These are phyloP conservation scores for Troides helena DNA, from an alignment of 2,888 invertebrate species.

Conservation along the genomic window DNA sequence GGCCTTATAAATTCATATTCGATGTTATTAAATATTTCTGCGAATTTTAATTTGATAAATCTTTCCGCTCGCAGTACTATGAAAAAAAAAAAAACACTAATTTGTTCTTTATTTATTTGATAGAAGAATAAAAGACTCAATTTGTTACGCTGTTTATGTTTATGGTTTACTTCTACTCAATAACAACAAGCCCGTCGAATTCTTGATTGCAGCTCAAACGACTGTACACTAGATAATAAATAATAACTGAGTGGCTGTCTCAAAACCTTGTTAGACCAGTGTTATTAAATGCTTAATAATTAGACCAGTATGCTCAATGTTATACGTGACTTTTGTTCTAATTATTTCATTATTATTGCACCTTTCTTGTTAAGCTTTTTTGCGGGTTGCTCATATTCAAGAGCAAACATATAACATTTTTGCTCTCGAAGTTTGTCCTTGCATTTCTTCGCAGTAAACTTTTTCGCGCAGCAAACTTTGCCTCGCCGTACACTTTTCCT, in stretches of 20 bases:
- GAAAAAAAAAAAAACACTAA: neutral
- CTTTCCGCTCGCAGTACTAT: neutral
- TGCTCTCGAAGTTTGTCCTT: no score
- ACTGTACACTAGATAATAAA: constrained; percentile 12
- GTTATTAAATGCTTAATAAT: constrained; percentile 22
- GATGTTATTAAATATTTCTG: neutral
- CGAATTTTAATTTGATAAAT: neutral
- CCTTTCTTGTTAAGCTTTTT: neutral
- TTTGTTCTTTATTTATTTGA: neutral
- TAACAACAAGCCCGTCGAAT: constrained; percentile 28
- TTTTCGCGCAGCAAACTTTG: no score
- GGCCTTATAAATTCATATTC: neutral
- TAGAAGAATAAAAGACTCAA: constrained; percentile 3
- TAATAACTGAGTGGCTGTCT: constrained; percentile 20
- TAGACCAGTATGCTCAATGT: neutral
- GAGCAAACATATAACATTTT: no score
- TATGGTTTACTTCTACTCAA: constrained; percentile 21
- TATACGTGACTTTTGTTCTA: neutral
- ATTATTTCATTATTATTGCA: neutral
- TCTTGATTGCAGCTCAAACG: constrained; percentile 25
- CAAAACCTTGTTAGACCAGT: constrained; percentile 19
- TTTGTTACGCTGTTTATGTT: constrained; percentile 14
- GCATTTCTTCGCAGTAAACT: no score
- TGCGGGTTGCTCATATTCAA: neutral
- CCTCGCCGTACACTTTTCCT: no score